A percentile compares a stretch with the other conserved stretches of the same genome.
phyloP scores from a whole-genome alignment of 2,888 invertebrate genomes.

The Tryphoninae sp. region DNA sequence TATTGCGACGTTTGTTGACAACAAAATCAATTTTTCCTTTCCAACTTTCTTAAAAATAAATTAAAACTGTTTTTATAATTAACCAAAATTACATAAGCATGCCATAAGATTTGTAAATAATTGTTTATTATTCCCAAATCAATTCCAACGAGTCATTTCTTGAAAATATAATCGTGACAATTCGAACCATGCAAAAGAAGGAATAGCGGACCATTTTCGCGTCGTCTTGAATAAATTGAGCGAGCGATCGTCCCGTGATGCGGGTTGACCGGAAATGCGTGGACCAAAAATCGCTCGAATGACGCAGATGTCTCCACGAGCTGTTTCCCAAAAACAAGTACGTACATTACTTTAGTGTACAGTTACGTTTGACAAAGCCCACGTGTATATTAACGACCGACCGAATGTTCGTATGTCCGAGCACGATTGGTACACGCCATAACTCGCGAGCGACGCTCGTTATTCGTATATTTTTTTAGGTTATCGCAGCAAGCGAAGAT shows the following conservation, averaged over 20 bases:
- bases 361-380: neutral
- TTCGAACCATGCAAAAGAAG: neutral
- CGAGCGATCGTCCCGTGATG: slow-evolving; percentile 6
- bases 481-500: slow-evolving; percentile 19
- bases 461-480: neutral
- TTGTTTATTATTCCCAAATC: neutral
- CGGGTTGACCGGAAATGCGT: slow-evolving; percentile 11
- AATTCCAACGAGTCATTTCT: neutral
- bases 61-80: no score
- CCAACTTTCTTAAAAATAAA: neutral
- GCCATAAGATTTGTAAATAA: no score
- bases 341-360: neutral
- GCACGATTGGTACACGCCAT: neutral
- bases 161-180: slow-evolving; percentile 17
- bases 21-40: neutral
- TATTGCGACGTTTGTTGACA: neutral
- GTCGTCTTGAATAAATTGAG: neutral
- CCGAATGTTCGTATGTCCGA: slow-evolving; percentile 10
- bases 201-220: neutral
- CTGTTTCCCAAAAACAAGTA: neutral
- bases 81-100: no score
- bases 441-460: neutral
- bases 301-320: slow-evolving; percentile 9
- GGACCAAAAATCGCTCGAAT: neutral
- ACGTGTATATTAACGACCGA: slow-evolving; percentile 1